Evolutionary conservation across 2,888 invertebrate species (phyloP), one percentile per base, ranked within the genome.

Genomic region (Panorpa germanica): DNA sequence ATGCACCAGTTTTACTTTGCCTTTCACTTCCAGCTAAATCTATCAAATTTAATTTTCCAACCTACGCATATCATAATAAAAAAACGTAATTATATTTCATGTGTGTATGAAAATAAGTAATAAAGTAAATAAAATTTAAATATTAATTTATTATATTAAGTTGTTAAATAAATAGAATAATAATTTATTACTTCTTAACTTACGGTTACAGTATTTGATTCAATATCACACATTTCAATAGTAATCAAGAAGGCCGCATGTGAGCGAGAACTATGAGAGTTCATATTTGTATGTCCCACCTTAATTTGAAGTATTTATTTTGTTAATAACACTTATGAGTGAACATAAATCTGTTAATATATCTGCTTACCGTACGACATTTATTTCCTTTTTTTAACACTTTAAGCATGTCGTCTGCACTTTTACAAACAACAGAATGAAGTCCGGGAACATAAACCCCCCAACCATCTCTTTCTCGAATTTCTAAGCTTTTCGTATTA

Each of bases 191-290:
- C n/a, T n/a, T n/a, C n/a, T n/a, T n/a, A n/a, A n/a, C n/a, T n/a
- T n/a, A n/a, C n/a, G n/a, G n/a, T 55, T 4, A 55, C 49, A 11
- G 47, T 49, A 34, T 53, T 55, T 2, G 53, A 66, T 30, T 70
- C 73, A 21, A 67, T 65, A 45, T 75, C 72, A 38, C 78, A 75
- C 66, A 93, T 91, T 61, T 98, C 98, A 25, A 98, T 78, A 29
- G 91, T 91, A 42, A 99, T 86, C 52, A 93, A 81, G 55, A 99
- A 96, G 40, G 98, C 95, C 31, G 98, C 96, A 60, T 99, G 98
- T 26, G 91, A 91, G 37, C 96, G 63, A 21, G 93, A 93, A 44
- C 91, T 93, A 56, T 95, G 93, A 53, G 91, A 90, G 59, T 99
- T 98, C 93, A 95, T 95, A 52, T 93, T 85, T 30, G 93, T 95